Conservation (phyloP, 1,140 invertebrate genomes). For the Lepidostoma basale region DNA sequence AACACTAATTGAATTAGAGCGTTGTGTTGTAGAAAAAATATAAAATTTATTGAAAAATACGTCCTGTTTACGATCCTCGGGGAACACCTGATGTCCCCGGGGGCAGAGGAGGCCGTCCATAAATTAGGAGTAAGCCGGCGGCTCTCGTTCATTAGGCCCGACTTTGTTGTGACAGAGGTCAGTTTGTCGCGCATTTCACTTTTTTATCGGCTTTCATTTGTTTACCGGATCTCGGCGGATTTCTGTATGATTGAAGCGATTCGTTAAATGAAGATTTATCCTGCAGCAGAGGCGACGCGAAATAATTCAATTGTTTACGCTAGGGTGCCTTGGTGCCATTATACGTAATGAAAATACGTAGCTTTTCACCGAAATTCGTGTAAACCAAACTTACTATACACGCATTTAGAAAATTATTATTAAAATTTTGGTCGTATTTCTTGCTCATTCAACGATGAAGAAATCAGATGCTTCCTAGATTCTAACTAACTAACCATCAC, state of each 20-base stretch:
- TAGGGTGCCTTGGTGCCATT: neutral
- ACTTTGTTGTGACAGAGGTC: slow-evolving; percentile 14
- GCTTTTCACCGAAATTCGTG: no score
- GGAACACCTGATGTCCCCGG: neutral
- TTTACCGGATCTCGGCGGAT: slow-evolving; percentile 8
- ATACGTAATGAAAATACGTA: no score
- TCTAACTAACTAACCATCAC: no score
- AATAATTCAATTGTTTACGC: no score
- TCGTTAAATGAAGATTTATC: neutral
- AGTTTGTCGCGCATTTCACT: neutral
- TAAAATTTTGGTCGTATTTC: no score
- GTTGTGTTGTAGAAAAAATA: no score
- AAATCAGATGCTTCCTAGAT: no score
- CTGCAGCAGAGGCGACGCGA: no score
- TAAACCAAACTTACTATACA: no score
- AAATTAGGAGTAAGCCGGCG: slow-evolving; percentile 8
- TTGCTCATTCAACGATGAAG: no score
- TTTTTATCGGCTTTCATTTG: slow-evolving; percentile 4
- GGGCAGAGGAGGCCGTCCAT: neutral
- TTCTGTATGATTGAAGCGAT: slow-evolving; percentile 19
- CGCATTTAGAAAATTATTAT: no score
- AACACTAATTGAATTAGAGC: no score
- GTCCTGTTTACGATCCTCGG: neutral
- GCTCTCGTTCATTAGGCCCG: slow-evolving; percentile 3
- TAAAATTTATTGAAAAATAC: neutral